Conservation (phyloP, 2,888 invertebrate species). For the Eupithecia subfuscata region DNA sequence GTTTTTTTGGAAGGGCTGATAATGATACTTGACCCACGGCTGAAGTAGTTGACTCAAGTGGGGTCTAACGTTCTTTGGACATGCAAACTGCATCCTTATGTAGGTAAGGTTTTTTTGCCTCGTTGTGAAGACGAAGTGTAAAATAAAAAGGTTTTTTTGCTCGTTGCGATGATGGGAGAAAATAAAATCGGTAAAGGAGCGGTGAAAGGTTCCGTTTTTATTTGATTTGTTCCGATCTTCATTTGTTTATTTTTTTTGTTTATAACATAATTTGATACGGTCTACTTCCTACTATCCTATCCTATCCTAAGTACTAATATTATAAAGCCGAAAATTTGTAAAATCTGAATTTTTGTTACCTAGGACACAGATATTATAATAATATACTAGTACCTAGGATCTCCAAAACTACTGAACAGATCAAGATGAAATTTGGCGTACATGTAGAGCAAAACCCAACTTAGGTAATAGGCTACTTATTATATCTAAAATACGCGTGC, state of each 20-base stretch:
- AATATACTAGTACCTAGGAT: too few relatives aligned
- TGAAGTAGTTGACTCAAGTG: constrained; percentile 52
- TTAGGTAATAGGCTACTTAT: too few relatives aligned
- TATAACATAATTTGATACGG: too few relatives aligned
- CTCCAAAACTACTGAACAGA: too few relatives aligned
- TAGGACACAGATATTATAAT: too few relatives aligned
- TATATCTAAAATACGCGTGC: too few relatives aligned
- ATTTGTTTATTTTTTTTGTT: neutral
- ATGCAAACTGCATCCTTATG: constrained; percentile 39
- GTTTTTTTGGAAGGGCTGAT: constrained; percentile 61
- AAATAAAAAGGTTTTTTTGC: neutral
- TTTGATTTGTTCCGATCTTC: neutral
- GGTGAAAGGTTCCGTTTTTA: neutral
- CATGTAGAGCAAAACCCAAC: too few relatives aligned
- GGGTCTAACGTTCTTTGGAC: constrained; percentile 39
- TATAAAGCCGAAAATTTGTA: too few relatives aligned
- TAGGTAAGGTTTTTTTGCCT: neutral
- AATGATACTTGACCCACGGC: constrained; percentile 61
- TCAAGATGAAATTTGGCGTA: too few relatives aligned
- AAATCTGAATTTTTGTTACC: too few relatives aligned
- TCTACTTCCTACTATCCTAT: too few relatives aligned
- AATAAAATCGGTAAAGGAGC: neutral
- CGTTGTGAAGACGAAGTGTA: neutral
- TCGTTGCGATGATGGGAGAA: neutral
- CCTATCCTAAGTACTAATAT: too few relatives aligned